phyloP scores from a whole-genome alignment of 2,797 vertebrate species.

The Anabacerthia variegaticeps region DNA sequence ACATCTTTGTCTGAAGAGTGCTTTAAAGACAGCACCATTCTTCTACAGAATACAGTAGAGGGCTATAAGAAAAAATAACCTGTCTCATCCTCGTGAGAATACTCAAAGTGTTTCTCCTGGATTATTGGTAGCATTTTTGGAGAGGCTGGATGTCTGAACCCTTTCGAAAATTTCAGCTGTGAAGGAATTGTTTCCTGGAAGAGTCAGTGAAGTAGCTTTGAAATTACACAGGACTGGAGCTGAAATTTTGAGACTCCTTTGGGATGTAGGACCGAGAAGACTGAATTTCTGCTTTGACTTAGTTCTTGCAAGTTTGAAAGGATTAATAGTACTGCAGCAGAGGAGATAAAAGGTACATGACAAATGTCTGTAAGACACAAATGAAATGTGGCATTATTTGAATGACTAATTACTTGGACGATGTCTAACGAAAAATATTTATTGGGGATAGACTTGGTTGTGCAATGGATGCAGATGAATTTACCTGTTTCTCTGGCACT shows the following conservation, averaged over 20 bases:
- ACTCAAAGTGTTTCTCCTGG: slow-evolving; percentile 22
- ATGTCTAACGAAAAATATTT: background rate
- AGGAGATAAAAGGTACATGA: background rate
- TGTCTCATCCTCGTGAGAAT: background rate
- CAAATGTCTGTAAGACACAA: background rate
- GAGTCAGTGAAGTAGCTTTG: slow-evolving; percentile 20
- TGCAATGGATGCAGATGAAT: background rate
- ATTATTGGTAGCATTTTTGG: slow-evolving; percentile 22
- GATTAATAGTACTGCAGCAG: background rate
- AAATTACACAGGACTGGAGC: slow-evolving; percentile 1
- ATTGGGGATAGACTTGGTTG: background rate
- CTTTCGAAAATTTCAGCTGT: background rate
- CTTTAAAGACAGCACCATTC: slow-evolving; percentile 21
- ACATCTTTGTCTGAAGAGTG: slow-evolving; percentile 29
- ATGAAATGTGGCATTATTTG: background rate
- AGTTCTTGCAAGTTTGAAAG: slow-evolving; percentile 20
- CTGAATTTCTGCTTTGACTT: slow-evolving; percentile 10
- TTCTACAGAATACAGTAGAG: slow-evolving; percentile 9
- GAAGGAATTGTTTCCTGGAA: slow-evolving; percentile 32
- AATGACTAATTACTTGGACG: background rate
- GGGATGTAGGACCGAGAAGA: background rate
- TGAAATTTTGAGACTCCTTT: slow-evolving; percentile 31
- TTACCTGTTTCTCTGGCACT: background rate
- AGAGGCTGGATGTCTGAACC: slow-evolving; percentile 20
- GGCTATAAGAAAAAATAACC: slow-evolving; percentile 32